These are phyloP conservation scores for Iguana delicatissima DNA, from an alignment of 2,797 vertebrate species.

Conservation along the genomic window DNA sequence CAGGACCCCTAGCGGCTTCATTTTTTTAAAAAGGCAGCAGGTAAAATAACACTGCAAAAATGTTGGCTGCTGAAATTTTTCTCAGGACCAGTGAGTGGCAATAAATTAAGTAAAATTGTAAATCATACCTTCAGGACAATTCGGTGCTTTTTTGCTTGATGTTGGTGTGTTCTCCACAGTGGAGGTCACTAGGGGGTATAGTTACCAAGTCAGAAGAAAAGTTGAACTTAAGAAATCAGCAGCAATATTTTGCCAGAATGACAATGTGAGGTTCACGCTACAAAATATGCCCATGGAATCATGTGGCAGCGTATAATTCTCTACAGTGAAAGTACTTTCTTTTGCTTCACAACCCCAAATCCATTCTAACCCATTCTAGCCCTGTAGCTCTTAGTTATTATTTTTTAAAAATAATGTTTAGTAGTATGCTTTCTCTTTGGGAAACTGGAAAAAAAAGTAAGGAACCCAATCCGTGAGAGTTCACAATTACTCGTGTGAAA, in stretches of 20 bases:
- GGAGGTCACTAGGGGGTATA: not conserved
- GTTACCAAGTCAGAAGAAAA: not conserved
- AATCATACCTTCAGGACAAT: slow-evolving; percentile 56
- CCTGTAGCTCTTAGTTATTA: not conserved
- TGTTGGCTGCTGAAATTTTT: slow-evolving; percentile 68
- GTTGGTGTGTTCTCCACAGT: slow-evolving; percentile 23
- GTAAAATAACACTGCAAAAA: slow-evolving; percentile 55
- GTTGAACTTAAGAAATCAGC: not conserved
- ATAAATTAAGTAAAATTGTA: slow-evolving; percentile 42
- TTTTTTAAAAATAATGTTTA: not conserved
- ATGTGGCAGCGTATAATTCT: not conserved
- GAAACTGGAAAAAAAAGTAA: slow-evolving; percentile 19
- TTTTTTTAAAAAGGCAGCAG: slow-evolving; percentile 33
- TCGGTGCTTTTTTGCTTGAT: slow-evolving; percentile 63
- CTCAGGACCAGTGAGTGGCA: slow-evolving; percentile 75
- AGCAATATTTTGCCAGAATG: too few relatives aligned
- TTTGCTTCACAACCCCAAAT: not conserved
- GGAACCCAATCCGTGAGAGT: not conserved
- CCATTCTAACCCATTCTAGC: rapidly evolving
- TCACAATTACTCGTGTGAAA: not conserved
- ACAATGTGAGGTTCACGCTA: not conserved
- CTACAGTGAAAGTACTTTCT: rapidly evolving
- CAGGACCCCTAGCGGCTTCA: slow-evolving; percentile 56
- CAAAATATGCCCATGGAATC: not conserved
- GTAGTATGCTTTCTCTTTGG: not conserved